A percentile compares a stretch with the other conserved stretches of the same genome.
These are phyloP conservation scores for Acanthisitta chloris DNA, from an alignment of 2,113 vertebrate genomes.

Conservation along the genomic window DNA sequence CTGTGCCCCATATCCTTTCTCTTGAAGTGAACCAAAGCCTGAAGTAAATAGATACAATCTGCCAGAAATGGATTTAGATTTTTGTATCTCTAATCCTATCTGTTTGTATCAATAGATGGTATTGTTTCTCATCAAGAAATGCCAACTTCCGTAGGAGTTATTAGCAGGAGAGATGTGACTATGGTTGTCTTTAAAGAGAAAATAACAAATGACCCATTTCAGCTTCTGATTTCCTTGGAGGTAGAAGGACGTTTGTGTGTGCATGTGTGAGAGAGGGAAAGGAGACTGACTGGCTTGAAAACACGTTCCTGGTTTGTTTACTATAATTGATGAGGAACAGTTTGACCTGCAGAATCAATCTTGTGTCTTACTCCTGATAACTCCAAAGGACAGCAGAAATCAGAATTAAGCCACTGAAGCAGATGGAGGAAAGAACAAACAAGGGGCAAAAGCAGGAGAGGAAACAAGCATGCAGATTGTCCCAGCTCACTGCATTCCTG, in stretches of 20 bases:
- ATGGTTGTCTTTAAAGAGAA: not conserved
- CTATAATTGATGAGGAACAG: conserved; percentile 54
- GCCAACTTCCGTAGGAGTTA: not conserved
- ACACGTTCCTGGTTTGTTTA: conserved; percentile 52
- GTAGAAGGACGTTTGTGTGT: not conserved
- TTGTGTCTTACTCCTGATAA: conserved; percentile 50
- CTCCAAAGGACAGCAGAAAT: conserved; percentile 44
- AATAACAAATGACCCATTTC: not conserved
- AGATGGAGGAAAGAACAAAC: not conserved
- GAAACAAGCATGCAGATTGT: not conserved
- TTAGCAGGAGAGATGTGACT: not conserved
- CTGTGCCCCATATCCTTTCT: not conserved
- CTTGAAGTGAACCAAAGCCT: not conserved
- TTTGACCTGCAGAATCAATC: conserved; percentile 64
- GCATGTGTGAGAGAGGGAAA: not conserved
- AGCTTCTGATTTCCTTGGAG: not conserved
- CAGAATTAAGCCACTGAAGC: conserved; percentile 18
- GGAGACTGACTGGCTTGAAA: conserved; percentile 11
- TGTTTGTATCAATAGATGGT: not conserved
- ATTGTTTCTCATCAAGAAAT: not conserved
- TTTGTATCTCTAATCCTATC: not conserved
- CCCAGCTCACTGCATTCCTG: not conserved
- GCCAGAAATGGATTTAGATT: not conserved
- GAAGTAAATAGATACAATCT: not conserved
- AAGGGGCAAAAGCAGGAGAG: not conserved